Conservation (phyloP, 2,113 vertebrate genomes). For the Eidolon helvum region DNA sequence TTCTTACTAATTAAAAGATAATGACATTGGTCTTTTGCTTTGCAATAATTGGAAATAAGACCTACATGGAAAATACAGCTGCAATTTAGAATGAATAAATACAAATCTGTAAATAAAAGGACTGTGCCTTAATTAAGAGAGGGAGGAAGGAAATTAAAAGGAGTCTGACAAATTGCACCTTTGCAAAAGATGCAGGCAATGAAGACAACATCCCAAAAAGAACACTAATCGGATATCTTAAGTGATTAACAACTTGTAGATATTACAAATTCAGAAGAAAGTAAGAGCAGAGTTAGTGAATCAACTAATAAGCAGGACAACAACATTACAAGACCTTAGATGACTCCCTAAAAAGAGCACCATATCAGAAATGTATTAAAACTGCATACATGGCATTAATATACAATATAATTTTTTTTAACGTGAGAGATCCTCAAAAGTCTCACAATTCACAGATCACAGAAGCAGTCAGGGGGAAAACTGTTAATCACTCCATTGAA, state of each 20-base stretch:
- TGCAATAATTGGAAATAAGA: neutral
- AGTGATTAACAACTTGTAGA: neutral
- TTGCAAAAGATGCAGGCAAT: neutral
- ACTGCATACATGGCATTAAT: neutral
- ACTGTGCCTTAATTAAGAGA: neutral
- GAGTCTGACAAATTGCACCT: neutral
- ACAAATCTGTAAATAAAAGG: slow-evolving; percentile 34
- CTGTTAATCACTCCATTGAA: neutral
- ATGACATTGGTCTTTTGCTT: slow-evolving; percentile 17
- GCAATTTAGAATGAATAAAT: slow-evolving; percentile 17
- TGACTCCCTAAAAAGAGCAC: neutral
- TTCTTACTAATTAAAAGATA: neutral
- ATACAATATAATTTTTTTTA: neutral
- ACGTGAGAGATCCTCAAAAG: neutral
- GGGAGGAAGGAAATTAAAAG: neutral
- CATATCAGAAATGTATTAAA: neutral
- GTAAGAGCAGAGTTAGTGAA: neutral
- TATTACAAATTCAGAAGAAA: slow-evolving; percentile 35
- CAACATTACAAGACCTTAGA: neutral
- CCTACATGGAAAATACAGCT: neutral
- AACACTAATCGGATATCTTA: neutral
- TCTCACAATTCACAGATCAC: neutral
- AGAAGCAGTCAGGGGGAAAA: neutral
- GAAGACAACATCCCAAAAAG: neutral
- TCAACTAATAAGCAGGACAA: neutral